A percentile compares a stretch with the other conserved stretches of the same genome.
These are phyloP conservation scores for Cepaea hortensis DNA, from an alignment of 2,888 invertebrate species.

Conservation along the genomic window DNA sequence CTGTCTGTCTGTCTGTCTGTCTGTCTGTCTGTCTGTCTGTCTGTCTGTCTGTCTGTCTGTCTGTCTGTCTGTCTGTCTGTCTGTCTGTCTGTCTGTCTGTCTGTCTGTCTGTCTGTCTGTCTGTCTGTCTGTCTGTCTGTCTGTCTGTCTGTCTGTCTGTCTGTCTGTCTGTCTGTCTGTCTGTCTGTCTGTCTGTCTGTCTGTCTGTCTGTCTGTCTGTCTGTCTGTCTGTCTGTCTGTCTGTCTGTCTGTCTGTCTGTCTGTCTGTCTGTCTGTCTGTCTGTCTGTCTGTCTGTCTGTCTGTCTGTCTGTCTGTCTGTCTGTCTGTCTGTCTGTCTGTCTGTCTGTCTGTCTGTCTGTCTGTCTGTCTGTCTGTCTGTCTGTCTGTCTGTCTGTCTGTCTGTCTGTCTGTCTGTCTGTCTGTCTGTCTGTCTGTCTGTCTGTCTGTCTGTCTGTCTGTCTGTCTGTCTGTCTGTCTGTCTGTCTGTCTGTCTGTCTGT, in stretches of 20 bases:
- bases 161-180: conserved; percentile 35
- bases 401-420: neutral
- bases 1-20: conserved; percentile 2
- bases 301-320: conserved; percentile 28
- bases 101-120: conserved; percentile 17
- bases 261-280: conserved; percentile 15
- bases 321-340: conserved; percentile 1
- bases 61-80: conserved; percentile 29
- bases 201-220: conserved; percentile 32
- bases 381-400: conserved; percentile 33
- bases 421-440: conserved; percentile 27
- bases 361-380: conserved; percentile 1
- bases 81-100: conserved; percentile 15
- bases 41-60: neutral
- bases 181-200: conserved; percentile 3
- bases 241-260: conserved; percentile 29
- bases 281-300: conserved; percentile 17
- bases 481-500: conserved; percentile 28
- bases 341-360: conserved; percentile 35
- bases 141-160: neutral
- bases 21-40: conserved; percentile 35
- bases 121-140: conserved; percentile 28
- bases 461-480: conserved; percentile 18
- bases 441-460: conserved; percentile 15
- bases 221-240: neutral